These are phyloP conservation scores for Etheostoma nigrum DNA, from an alignment of 2,797 vertebrate genomes.

Conservation along the genomic window DNA sequence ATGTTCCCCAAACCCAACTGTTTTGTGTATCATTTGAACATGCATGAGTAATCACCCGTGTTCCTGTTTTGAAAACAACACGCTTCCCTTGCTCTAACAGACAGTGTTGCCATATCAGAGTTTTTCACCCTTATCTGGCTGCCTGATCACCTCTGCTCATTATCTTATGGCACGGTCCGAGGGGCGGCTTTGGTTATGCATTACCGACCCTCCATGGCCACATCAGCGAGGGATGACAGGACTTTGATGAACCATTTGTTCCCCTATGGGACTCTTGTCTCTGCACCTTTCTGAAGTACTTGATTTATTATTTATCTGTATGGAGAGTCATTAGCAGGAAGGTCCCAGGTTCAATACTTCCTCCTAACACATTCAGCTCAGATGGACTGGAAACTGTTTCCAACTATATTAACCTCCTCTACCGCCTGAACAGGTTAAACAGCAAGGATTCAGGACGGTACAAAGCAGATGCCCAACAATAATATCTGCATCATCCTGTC, in stretches of 20 bases:
- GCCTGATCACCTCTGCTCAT: conserved; percentile 51
- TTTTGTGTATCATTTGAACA: conserved; percentile 49
- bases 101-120: conserved; percentile 76
- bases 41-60: conserved; percentile 52
- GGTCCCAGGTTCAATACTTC: conserved; percentile 21
- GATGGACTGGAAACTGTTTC: conserved; percentile 22
- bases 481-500: conserved; percentile 33
- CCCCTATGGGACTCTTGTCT: conserved; percentile 30
- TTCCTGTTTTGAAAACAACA: conserved; percentile 76
- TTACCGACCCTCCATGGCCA: conserved; percentile 31
- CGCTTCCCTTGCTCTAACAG: conserved; percentile 61
- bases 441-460: background rate
- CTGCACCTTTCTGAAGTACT: conserved; percentile 27
- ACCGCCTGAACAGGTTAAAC: conserved; percentile 14
- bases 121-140: conserved; percentile 62
- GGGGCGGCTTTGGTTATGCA: conserved; percentile 26
- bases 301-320: conserved; percentile 61
- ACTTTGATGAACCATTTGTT: conserved; percentile 54
- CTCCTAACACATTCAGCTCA: conserved; percentile 13
- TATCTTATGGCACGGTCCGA: conserved; percentile 26
- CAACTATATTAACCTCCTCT: background rate
- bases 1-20: conserved; percentile 30
- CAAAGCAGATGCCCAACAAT: background rate
- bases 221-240: conserved; percentile 36
- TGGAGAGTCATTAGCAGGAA: conserved; percentile 32